These are phyloP conservation scores for Pectinophora gossypiella DNA, from an alignment of 1,140 invertebrate genomes.

Conservation along the genomic window DNA sequence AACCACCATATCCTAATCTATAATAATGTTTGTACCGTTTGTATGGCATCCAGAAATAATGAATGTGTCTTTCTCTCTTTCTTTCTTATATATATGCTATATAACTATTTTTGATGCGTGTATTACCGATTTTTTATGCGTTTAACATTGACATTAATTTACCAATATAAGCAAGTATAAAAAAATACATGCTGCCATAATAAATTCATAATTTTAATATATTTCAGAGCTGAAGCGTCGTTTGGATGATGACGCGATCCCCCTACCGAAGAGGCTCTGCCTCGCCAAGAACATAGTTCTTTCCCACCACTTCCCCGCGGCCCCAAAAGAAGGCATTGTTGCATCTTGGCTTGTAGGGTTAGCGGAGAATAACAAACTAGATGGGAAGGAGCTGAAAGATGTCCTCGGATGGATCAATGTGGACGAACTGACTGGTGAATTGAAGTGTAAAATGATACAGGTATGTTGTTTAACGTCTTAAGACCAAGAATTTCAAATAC, in stretches of 20 bases:
- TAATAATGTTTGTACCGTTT: no score
- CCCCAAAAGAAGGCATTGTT: slow-evolving; percentile 55
- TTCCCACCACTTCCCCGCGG: slow-evolving; percentile 52
- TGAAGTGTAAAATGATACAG: slow-evolving; percentile 55
- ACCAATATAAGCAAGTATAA: no score
- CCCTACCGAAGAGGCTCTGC: slow-evolving; percentile 49
- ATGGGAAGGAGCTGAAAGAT: slow-evolving; percentile 39
- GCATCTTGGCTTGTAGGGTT: slow-evolving; percentile 49
- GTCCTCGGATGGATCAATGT: slow-evolving; percentile 43
- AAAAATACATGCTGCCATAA: background rate
- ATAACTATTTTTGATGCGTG: no score
- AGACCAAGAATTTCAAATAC: no score
- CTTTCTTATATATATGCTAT: no score
- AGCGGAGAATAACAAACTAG: slow-evolving; percentile 32
- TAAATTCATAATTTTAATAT: background rate
- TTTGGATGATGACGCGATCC: slow-evolving; percentile 39
- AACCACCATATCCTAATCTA: no score
- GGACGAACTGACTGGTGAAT: slow-evolving; percentile 49
- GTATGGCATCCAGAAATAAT: no score
- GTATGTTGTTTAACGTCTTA: slow-evolving; percentile 25
- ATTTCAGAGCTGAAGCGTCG: slow-evolving; percentile 58
- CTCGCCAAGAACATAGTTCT: slow-evolving; percentile 55
- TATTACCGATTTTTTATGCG: no score
- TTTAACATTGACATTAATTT: no score
- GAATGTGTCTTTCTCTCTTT: no score